These are phyloP conservation scores for Dryococelus australis DNA, from an alignment of 2,888 invertebrate species.

Conservation along the genomic window DNA sequence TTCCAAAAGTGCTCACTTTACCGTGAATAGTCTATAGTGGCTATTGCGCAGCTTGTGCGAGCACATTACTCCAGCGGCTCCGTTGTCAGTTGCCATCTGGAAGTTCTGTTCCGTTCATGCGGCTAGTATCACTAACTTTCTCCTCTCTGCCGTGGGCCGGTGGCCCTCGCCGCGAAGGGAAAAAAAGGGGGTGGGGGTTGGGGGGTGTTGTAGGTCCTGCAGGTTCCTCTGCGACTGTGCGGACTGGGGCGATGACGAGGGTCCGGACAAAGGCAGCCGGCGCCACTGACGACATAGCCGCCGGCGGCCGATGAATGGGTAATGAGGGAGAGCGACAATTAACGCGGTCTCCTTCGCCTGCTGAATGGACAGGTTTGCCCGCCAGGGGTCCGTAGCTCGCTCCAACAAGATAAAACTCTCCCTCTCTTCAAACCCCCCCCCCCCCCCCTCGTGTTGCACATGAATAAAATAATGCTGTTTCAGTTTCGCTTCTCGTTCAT, in stretches of 20 bases:
- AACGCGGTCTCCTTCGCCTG: not conserved
- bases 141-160: too few species aligned
- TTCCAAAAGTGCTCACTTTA: too few species aligned
- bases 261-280: not conserved
- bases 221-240: not conserved
- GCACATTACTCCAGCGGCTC: too few species aligned
- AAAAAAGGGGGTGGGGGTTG: too few species aligned
- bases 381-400: not conserved
- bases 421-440: not conserved
- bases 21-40: too few species aligned
- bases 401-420: not conserved
- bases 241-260: not conserved
- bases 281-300: not conserved
- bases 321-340: constrained; percentile 10
- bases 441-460: not conserved
- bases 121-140: too few species aligned
- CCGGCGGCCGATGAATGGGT: not conserved
- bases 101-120: too few species aligned
- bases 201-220: not conserved
- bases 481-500: not conserved
- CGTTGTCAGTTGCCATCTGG: too few species aligned
- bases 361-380: not conserved
- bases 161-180: too few species aligned
- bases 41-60: too few species aligned
- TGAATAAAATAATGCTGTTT: not conserved